Evolutionary conservation across 2,888 invertebrate species (phyloP).

Genomic region (Diarsia dahlii): DNA sequence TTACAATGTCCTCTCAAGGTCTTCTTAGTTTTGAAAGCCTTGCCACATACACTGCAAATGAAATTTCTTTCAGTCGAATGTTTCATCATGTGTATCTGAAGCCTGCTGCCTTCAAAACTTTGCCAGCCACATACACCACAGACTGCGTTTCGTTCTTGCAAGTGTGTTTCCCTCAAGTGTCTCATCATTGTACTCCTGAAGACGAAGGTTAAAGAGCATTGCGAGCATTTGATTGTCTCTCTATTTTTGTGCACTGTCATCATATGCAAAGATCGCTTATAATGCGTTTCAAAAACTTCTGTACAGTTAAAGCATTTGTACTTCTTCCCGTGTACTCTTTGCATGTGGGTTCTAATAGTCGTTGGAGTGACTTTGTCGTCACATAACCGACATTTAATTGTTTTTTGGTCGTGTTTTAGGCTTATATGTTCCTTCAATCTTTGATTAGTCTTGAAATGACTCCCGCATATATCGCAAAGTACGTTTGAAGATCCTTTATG

Average conservation of each 20-base stretch:
- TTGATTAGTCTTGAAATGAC: conserved; percentile 63
- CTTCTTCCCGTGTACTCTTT: conserved; percentile 63
- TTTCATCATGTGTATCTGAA: conserved; percentile 65
- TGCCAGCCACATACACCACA: conserved; percentile 79
- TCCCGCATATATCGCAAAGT: conserved; percentile 74
- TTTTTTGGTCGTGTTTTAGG: conserved; percentile 66
- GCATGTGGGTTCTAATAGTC: conserved; percentile 76
- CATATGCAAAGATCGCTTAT: conserved; percentile 66
- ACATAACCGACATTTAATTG: conserved; percentile 69
- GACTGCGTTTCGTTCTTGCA: conserved; percentile 73
- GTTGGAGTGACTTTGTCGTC: conserved; percentile 73
- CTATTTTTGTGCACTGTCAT: conserved; percentile 64
- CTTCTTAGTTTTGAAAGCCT: conserved; percentile 64
- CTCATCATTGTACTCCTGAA: conserved; percentile 67
- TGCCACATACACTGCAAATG: conserved; percentile 47
- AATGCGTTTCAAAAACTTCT: conserved; percentile 68
- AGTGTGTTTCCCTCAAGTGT: conserved; percentile 70
- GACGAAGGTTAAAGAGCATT: conserved; percentile 71
- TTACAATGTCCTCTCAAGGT: conserved; percentile 57
- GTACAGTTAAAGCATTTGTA: conserved; percentile 64
- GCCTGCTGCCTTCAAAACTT: conserved; percentile 55
- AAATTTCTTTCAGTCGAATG: conserved; percentile 56
- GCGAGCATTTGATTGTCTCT: conserved; percentile 64
- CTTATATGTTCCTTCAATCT: conserved; percentile 68
- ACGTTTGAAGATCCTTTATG: conserved; percentile 64